Evolutionary conservation across 2,888 invertebrate species (phyloP).

Genomic region (Azorinus chamasolen): DNA sequence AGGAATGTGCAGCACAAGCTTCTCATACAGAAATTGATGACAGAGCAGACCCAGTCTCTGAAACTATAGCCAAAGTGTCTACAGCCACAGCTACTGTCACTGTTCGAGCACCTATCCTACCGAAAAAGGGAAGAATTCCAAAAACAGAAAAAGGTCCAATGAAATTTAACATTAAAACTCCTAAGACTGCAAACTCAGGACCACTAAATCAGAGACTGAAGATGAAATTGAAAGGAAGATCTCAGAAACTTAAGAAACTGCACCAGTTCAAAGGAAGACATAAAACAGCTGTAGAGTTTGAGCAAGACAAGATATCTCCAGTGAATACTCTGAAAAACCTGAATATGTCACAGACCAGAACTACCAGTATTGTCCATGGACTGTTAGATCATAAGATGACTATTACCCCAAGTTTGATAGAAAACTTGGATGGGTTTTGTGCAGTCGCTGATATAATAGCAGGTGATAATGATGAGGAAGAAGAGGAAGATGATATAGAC

Average conservation of each 20-base stretch:
- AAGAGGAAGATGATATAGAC: slow-evolving; percentile 75
- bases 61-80: slow-evolving; percentile 65
- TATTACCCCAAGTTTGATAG: slow-evolving; percentile 60
- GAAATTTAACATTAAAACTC: too few relatives aligned
- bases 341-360: neutral
- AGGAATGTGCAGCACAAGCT: neutral
- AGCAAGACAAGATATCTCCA: too few relatives aligned
- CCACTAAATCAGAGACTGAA: too few relatives aligned
- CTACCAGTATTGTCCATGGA: neutral
- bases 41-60: slow-evolving; percentile 19
- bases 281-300: too few relatives aligned
- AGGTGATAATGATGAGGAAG: slow-evolving; percentile 35
- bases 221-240: too few relatives aligned
- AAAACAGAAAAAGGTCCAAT: slow-evolving; percentile 13
- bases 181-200: too few relatives aligned
- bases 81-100: slow-evolving; percentile 78
- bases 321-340: too few relatives aligned
- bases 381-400: slow-evolving; percentile 58
- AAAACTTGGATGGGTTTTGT: slow-evolving; percentile 69
- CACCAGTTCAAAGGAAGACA: too few relatives aligned
- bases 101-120: slow-evolving; percentile 26
- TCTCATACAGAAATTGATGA: neutral
- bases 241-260: too few relatives aligned
- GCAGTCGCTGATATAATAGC: slow-evolving; percentile 64
- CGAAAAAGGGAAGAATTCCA: slow-evolving; percentile 42